phyloP scores from a whole-genome alignment of 2,113 vertebrate genomes.

The Phaethornis superciliosus region DNA sequence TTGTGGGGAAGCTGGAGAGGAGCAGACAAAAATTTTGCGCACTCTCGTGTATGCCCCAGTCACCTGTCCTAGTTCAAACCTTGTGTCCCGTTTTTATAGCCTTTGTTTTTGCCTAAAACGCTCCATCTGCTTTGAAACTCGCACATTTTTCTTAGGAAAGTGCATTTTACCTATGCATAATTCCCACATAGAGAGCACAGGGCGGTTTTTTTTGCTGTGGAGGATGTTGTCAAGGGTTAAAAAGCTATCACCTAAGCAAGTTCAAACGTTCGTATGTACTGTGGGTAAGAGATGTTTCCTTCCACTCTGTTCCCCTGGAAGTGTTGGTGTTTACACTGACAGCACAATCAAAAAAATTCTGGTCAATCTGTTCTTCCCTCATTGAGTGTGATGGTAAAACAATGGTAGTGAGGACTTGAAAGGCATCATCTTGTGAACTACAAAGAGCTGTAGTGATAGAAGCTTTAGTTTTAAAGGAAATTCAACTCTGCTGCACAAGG shows the following conservation, averaged over 20 bases:
- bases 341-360: not conserved
- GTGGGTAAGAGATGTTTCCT: not conserved
- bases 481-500: not conserved
- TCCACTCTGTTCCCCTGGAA: not conserved
- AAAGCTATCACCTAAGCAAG: not conserved
- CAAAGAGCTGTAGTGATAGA: not conserved
- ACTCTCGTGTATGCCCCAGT: rapidly evolving
- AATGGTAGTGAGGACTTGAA: not conserved
- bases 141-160: rapidly evolving
- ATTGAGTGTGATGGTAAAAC: not conserved
- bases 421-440: not conserved
- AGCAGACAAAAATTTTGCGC: rapidly evolving
- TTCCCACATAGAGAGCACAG: not conserved
- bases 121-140: not conserved
- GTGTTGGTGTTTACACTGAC: not conserved
- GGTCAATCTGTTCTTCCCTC: not conserved
- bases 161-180: not conserved
- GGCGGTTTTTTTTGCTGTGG: not conserved
- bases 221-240: not conserved
- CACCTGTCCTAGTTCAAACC: rapidly evolving
- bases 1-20: not conserved
- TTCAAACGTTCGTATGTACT: not conserved
- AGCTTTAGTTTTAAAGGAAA: not conserved
- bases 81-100: too few species aligned
- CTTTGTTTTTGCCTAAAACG: not conserved